A percentile compares a stretch with the other conserved stretches of the same genome.
phyloP scores from a whole-genome alignment of 2,113 vertebrate genomes.

The Podarcis cretensis region DNA sequence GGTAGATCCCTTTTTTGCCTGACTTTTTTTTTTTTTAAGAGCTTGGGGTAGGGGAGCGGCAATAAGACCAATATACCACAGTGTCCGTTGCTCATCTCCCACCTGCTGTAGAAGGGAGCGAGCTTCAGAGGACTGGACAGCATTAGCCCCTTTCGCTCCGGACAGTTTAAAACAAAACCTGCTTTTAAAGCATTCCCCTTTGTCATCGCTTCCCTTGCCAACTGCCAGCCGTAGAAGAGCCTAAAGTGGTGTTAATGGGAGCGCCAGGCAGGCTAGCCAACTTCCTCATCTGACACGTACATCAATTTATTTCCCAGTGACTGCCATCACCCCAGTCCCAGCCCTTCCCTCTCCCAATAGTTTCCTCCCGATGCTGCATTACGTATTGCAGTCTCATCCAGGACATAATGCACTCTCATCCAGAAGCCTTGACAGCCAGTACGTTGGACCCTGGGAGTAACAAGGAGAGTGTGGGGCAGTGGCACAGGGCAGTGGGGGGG shows the following conservation, averaged over 20 bases:
- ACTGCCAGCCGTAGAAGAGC: background rate
- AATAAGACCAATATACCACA: background rate
- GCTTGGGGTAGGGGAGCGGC: background rate
- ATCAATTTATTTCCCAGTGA: background rate
- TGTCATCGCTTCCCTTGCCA: background rate
- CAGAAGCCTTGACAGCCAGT: background rate
- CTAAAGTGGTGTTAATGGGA: background rate
- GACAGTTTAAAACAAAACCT: background rate
- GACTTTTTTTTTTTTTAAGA: background rate
- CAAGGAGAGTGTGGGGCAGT: background rate
- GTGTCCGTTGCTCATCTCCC: background rate
- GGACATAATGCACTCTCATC: background rate
- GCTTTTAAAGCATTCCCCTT: background rate
- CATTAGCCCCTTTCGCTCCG: background rate
- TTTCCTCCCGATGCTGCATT: background rate
- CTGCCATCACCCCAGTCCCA: background rate
- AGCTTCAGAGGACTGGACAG: background rate
- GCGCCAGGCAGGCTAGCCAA: background rate
- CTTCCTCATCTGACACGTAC: too few species aligned
- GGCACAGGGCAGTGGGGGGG: background rate
- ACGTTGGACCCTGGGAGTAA: too few species aligned
- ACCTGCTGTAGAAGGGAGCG: background rate
- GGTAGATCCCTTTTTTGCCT: background rate
- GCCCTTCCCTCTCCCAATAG: background rate
- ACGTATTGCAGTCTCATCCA: background rate